A percentile compares a stretch with the other conserved stretches of the same genome.
phyloP scores from a whole-genome alignment of 2,113 vertebrate genomes.

The Variabilichromis moorii region DNA sequence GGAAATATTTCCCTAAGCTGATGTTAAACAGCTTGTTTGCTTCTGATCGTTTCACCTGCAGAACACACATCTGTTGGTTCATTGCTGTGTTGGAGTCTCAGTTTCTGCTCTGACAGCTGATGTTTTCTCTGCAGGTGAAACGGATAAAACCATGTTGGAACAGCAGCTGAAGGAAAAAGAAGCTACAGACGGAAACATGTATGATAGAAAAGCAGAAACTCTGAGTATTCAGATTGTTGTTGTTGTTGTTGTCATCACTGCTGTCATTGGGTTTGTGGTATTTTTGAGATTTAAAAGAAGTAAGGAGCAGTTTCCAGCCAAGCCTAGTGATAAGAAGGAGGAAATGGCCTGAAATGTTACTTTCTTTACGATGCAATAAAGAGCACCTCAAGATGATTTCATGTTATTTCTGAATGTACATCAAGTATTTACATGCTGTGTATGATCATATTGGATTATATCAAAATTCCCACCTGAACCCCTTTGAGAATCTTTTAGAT shows the following conservation, averaged over 20 bases:
- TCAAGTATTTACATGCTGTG: neutral
- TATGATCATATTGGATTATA: accelerated
- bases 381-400: neutral
- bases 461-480: neutral
- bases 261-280: neutral
- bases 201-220: neutral
- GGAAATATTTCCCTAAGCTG: neutral
- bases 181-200: neutral
- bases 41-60: accelerated
- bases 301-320: neutral
- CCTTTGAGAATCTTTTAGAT: neutral
- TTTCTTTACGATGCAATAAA: neutral
- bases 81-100: neutral
- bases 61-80: neutral
- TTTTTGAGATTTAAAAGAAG: neutral
- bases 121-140: neutral
- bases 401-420: neutral
- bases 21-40: neutral
- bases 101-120: neutral
- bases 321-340: neutral
- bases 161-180: accelerated
- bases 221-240: neutral
- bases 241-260: accelerated
- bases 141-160: accelerated
- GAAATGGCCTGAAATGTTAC: neutral